Base-by-base conservation (phyloP, 2,113 vertebrate species). In the Heteronetta atricapilla region DNA sequence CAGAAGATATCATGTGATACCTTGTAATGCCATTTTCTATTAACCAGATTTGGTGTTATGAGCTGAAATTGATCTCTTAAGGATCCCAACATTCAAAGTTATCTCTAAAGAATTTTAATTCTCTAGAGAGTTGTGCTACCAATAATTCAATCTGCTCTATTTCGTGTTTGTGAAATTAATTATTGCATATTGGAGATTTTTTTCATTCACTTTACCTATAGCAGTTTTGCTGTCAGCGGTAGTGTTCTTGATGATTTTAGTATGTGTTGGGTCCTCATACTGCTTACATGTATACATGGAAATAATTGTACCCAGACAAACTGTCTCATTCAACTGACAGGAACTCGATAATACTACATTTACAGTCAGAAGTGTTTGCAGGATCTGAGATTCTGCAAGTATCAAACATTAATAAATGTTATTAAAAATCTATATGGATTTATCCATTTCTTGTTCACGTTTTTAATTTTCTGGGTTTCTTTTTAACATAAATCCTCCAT, bases 11-110 rank as follows among this genome's bases (percentile, higher is more conserved):
- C 82, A 62, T 53, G 14, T 66, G 53, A 46, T 81, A 89, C 44
- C 48, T 81, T 89, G 59, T 78, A 74, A 8, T 78, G 29, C 6
- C 48, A 60, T 91, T 91, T 91, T 77, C 38, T 69, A 20, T 86
- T 89, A 78, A 83, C 29, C 0, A 0, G 21, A 83, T 89, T 80
- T 83, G 13, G 5, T 69, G 34, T 31, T 67, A 26, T 44, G 22
- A 87, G 31, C 16, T 82, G 52, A 85, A 96, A 89, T 26, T 67
- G 66, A 36, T 68, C 42, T 25, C 92, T 95, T 50, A 76, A 82
- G n/a, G 46, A 76, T 83, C 25, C 17, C 4, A n/a, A 22, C 12
- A 55, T 33, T 88, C 4, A 1, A 85, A 62, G 22, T 66, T 85
- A 34, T 77, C 25, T 93, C 72, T 63, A 59, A 79, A 85, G 67